These are phyloP conservation scores for Parochlus steinenii DNA, from an alignment of 2,888 invertebrate species.

Conservation along the genomic window DNA sequence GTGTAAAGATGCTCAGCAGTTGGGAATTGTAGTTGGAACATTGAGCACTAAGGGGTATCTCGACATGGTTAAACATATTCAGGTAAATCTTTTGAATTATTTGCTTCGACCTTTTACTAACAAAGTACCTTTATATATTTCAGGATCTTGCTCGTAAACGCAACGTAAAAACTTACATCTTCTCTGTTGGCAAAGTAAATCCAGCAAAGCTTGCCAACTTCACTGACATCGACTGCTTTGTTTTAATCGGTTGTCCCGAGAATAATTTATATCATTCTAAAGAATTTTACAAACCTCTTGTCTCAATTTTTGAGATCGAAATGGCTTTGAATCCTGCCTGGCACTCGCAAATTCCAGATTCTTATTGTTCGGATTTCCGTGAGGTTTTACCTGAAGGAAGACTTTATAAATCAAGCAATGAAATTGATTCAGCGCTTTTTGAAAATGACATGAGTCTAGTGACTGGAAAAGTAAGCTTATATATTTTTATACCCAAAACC, in stretches of 20 bases:
- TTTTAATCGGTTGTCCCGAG: conserved; percentile 82
- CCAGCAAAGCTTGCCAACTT: conserved; percentile 92
- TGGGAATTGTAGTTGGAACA: conserved; percentile 86
- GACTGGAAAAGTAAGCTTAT: conserved; percentile 48
- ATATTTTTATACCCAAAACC: too few species aligned
- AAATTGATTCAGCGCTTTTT: conserved; percentile 19
- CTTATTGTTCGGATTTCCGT: conserved; percentile 58
- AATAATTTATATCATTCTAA: conserved; percentile 67
- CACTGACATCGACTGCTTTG: conserved; percentile 74
- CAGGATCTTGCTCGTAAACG: conserved; percentile 53
- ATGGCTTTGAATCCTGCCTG: conserved; percentile 49
- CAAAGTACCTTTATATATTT: too few species aligned
- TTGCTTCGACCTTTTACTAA: too few species aligned
- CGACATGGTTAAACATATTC: conserved; percentile 53
- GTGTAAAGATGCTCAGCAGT: conserved; percentile 71
- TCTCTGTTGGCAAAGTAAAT: conserved; percentile 89
- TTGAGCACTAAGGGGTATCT: conserved; percentile 67
- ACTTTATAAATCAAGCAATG: conserved; percentile 32
- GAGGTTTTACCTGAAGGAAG: conserved; percentile 48
- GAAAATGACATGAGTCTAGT: conserved; percentile 54
- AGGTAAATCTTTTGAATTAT: too few species aligned
- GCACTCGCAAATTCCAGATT: conserved; percentile 32
- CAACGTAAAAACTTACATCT: conserved; percentile 76
- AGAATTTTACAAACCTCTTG: conserved; percentile 79
- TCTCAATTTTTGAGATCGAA: conserved; percentile 87